Conservation (phyloP, 2,888 invertebrate genomes). For the Nasonovia ribisnigri region DNA sequence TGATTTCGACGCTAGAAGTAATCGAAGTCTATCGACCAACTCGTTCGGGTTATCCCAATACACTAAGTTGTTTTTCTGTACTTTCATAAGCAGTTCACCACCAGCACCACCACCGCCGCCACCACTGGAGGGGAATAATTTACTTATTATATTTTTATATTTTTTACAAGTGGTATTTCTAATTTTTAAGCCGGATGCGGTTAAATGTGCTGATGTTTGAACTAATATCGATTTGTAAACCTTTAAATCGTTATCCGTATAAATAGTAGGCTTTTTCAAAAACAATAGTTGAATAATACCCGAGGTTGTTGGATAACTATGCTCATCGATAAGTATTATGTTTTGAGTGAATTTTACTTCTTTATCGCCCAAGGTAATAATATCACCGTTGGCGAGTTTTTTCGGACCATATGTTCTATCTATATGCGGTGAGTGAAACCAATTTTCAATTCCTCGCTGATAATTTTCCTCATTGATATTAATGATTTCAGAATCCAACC, state of each 20-base stretch:
- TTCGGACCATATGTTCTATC: background rate
- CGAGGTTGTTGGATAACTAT: background rate
- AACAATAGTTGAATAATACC: background rate
- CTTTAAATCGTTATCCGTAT: background rate
- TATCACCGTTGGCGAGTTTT: background rate
- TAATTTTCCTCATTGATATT: too few species aligned
- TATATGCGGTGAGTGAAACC: background rate
- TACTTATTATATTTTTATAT: conserved; percentile 6
- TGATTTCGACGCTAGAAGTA: background rate
- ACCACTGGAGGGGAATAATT: conserved; percentile 19
- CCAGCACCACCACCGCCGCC: background rate
- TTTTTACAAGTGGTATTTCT: background rate
- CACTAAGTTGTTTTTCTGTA: conserved; percentile 6
- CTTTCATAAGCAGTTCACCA: background rate
- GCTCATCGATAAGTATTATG: background rate
- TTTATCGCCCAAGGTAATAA: too few species aligned
- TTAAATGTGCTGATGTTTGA: conserved; percentile 11
- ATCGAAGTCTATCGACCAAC: conserved; percentile 64
- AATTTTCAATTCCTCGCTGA: background rate
- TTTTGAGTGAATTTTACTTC: too few species aligned
- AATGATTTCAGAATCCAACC: too few species aligned
- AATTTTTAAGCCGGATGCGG: background rate
- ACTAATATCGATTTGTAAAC: background rate
- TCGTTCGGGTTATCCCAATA: conserved; percentile 46
- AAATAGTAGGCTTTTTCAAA: background rate